Base-by-base conservation (phyloP, 2,113 vertebrate genomes). In the Agapornis roseicollis region DNA sequence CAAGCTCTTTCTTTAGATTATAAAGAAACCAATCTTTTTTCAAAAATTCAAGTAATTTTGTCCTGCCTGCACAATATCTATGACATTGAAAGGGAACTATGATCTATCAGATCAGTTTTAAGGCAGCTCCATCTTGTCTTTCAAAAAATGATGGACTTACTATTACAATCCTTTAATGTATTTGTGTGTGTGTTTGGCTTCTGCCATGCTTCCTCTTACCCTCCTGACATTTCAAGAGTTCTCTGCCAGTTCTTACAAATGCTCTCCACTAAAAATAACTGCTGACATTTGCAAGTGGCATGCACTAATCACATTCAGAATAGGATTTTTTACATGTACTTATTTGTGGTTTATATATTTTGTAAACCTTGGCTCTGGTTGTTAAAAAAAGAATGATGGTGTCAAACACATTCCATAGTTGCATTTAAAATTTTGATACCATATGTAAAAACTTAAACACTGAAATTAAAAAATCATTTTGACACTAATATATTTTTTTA, bases 221-320 rank as follows among this genome's bases (percentile, higher is more conserved):
- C 93, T 95, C 50, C 85, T 91, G 95, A 94, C 92, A 96, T 95
- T 95, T 95, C 79, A 73, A 73, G 74, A 50, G 60, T 66, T 94
- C 18, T 85, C 94, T 91, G 81, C 88, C 78, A 96, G 88, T 90
- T 96, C 93, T 94, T 90, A 83, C 79, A 90, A 95, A 94, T 66
- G 71, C 64, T 88, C 76, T 95, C 74, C 85, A 78, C 85, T 89
- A 95, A 95, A 96, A 95, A 95, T 91, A 95, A 85, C 89, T 69
- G 74, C 94, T 95, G 93, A 93, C 94, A 91, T 96, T 93, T 94
- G 66, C 66, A 70, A 95, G 74, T 94, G 71, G 78, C 87, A 79
- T 24, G 53, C 42, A 93, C 79, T 93, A 96, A 96, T 96, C 93
- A 88, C 44, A 85, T 80, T 58, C n/a, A 91, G 64, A 93, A 70